phyloP scores from a whole-genome alignment of 1,140 invertebrate species.

The Galleria mellonella region DNA sequence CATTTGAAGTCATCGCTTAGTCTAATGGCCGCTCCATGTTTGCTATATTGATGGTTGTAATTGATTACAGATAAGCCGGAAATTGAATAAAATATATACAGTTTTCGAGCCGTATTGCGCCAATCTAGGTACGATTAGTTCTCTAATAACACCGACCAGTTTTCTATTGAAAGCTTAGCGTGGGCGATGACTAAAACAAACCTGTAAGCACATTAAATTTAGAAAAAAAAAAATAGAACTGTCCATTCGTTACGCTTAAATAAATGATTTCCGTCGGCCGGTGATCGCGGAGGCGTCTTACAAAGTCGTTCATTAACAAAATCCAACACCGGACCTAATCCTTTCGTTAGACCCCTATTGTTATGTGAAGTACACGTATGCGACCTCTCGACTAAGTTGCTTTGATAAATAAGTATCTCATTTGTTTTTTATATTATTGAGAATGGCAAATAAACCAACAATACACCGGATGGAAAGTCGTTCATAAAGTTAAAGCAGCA shows the following conservation, averaged over 20 bases:
- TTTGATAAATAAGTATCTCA: conserved; percentile 1
- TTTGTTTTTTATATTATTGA: conserved; percentile 13
- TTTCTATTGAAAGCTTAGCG: conserved; percentile 10
- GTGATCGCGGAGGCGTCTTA: conserved; percentile 25
- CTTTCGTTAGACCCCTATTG: conserved; percentile 65
- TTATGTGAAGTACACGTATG: conserved; percentile 12
- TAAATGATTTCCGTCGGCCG: conserved; percentile 51
- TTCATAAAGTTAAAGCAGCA: too few species aligned
- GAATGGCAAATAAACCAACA: too few species aligned
- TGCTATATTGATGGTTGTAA: too few species aligned
- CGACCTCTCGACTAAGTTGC: not conserved
- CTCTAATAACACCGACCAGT: conserved; percentile 6
- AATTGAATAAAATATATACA: too few species aligned
- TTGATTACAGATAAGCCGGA: too few species aligned
- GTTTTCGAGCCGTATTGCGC: too few species aligned
- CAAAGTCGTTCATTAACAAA: conserved; percentile 58
- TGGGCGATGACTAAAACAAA: conserved; percentile 30
- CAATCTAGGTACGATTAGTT: conserved; percentile 3
- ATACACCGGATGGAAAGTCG: too few species aligned
- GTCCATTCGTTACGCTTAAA: conserved; percentile 45
- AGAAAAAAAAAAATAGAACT: conserved; percentile 45
- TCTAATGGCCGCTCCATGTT: too few species aligned
- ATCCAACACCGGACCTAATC: conserved; percentile 55
- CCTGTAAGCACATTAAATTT: conserved; percentile 27
- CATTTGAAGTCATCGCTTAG: too few species aligned